Base-by-base conservation (phyloP, 1,140 invertebrate genomes). In the Anastatus disparis region DNA sequence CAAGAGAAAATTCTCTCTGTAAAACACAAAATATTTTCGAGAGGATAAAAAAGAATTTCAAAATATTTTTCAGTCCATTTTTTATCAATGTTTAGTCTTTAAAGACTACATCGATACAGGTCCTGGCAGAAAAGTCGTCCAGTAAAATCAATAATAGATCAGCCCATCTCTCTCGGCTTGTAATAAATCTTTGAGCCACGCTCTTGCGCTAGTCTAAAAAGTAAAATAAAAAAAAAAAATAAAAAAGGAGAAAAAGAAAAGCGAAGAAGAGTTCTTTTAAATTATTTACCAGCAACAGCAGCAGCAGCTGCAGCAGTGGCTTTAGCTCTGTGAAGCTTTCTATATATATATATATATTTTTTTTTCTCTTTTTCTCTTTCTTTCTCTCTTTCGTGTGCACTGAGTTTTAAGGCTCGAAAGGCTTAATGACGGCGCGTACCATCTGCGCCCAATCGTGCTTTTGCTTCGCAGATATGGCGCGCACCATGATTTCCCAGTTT, bases 361-460 rank as follows among this genome's bases (percentile, higher is more conserved):
- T n/a, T n/a, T n/a, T n/a, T n/a, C n/a, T n/a, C n/a, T n/a, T n/a
- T n/a, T 20, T 58, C 52, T 55, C 15, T 55, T 12, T 10, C 52
- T 55, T 9, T 62, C 38, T 9, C 38, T 10, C 29, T 20, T 15
- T 44, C 26, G 22, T 50, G 56, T 55, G 55, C 26, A 65, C 48
- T 61, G 31, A 52, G 65, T 42, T 71, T 59, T 65, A 66, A 71
- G 58, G 67, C 64, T 74, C 48, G 61, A 61, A 68, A 70, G 71
- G 74, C 74, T 73, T 67, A 67, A 67, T 58, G 62, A 63, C 55
- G 61, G 50, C 55, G 55, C 65, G 74, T 78, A 76, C 76, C 79
- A 83, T 82, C 79, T 83, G 80, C 76, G 76, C 73, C 79, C 79
- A 77, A 82, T 82, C 71, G 74, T 66, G 74, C 75, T 81, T 77